Conservation (phyloP, 2,797 vertebrate species). For the Atherinosoma microstoma region DNA sequence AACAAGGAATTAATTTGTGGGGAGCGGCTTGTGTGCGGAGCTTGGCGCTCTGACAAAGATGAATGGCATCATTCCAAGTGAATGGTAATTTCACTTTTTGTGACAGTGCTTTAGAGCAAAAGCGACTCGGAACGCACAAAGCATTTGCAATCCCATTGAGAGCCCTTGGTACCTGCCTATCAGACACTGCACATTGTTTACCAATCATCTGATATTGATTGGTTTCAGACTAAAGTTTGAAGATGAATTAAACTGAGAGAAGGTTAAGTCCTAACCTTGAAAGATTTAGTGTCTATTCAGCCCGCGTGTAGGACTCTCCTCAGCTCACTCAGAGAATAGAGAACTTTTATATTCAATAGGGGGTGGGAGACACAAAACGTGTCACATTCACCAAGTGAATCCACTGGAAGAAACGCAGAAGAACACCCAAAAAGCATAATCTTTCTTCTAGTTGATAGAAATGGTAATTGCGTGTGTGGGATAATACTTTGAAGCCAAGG, state of each 20-base stretch:
- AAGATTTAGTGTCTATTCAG: conserved; percentile 99
- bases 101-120: conserved; percentile 99
- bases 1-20: conserved; percentile 99
- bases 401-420: conserved; percentile 99
- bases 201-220: conserved; percentile 99
- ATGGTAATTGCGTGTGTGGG: conserved; percentile 94
- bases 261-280: conserved; percentile 99
- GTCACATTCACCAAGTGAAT: conserved; percentile 99
- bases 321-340: conserved; percentile 88
- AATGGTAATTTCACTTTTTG: conserved; percentile 99
- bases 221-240: conserved; percentile 98
- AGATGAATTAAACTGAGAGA: conserved; percentile 96
- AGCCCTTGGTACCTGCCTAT: conserved; percentile 98
- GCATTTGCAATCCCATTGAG: conserved; percentile 98
- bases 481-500: conserved; percentile 89
- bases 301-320: conserved; percentile 95
- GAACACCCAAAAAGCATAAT: conserved; percentile 99
- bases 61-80: conserved; percentile 99
- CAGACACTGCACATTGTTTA: conserved; percentile 99
- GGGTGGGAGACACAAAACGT: conserved; percentile 96
- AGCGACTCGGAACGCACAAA: conserved; percentile 95
- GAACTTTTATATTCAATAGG: conserved; percentile 97
- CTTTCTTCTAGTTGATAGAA: conserved; percentile 95
- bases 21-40: conserved; percentile 94
- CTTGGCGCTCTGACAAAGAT: conserved; percentile 99